Evolutionary conservation across 2,888 invertebrate species (phyloP).

Genomic region (Asteroscopus sphinx): DNA sequence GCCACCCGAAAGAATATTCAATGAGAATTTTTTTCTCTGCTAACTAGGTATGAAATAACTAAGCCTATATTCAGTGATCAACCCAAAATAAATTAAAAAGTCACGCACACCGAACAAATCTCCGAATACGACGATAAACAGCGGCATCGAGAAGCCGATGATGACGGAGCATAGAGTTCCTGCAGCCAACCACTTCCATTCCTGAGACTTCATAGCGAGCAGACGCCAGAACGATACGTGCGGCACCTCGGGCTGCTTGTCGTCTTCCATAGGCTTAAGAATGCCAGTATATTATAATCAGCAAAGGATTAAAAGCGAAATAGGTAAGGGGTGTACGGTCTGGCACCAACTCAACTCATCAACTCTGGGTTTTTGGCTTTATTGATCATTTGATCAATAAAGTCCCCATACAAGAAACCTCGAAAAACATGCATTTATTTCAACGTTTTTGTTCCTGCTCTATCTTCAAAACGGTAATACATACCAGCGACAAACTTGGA

Average conservation of each 20-base stretch:
- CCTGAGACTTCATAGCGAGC: conserved; percentile 89
- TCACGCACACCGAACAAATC: conserved; percentile 90
- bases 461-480: no score
- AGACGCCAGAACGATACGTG: conserved; percentile 81
- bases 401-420: no score
- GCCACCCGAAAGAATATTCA: no score
- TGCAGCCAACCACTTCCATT: conserved; percentile 90
- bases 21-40: no score
- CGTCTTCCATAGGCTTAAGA: conserved; percentile 49
- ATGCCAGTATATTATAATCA: not conserved
- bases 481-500: no score
- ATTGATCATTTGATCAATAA: no score
- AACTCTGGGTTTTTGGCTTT: no score
- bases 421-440: no score
- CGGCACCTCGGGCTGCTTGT: conserved; percentile 39
- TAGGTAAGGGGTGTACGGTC: not conserved
- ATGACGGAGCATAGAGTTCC: conserved; percentile 90
- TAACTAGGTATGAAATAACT: no score
- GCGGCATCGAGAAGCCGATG: conserved; percentile 92
- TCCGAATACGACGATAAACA: conserved; percentile 92
- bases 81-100: conserved; percentile 12
- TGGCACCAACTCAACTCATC: no score
- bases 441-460: no score
- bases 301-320: not conserved
- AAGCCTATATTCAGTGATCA: not conserved